These are phyloP conservation scores for Luidia sarsii DNA, from an alignment of 53 echinoderm and acorn worm genomes.

Conservation along the genomic window DNA sequence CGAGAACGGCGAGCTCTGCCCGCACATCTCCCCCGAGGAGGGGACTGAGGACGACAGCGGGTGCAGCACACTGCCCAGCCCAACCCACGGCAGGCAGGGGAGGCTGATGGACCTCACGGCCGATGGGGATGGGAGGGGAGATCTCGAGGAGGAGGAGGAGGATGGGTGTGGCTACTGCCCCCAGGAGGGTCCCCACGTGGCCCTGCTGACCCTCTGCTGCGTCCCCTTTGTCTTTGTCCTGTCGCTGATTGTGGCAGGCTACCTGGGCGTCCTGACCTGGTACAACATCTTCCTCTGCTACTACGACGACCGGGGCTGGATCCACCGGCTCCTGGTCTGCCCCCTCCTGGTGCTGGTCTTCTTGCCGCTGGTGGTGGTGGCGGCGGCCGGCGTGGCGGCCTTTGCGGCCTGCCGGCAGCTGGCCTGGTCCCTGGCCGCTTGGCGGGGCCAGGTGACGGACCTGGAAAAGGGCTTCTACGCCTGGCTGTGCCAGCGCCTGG, in stretches of 20 bases:
- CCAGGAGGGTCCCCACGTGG: slow-evolving; percentile 69
- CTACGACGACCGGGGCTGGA: slow-evolving; percentile 74
- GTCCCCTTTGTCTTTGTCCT: slow-evolving; percentile 76
- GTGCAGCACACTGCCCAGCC: no score
- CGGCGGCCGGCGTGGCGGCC: slow-evolving; percentile 61
- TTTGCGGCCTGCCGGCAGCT: slow-evolving; percentile 73
- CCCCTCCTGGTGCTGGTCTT: slow-evolving; percentile 80
- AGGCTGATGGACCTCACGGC: no score
- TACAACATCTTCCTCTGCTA: slow-evolving; percentile 82
- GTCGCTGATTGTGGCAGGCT: slow-evolving; percentile 71
- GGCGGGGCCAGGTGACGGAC: slow-evolving; percentile 73
- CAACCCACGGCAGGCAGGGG: no score
- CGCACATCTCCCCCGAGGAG: no score
- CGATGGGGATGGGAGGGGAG: no score
- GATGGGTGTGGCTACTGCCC: slow-evolving; percentile 39
- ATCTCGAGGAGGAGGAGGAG: slow-evolving; percentile 13
- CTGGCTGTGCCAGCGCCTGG: slow-evolving; percentile 74
- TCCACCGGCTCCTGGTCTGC: slow-evolving; percentile 76
- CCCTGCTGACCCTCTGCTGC: slow-evolving; percentile 66
- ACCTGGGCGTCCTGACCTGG: slow-evolving; percentile 89
- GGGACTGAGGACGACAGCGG: no score
- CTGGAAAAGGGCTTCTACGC: slow-evolving; percentile 90
- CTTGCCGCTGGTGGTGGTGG: slow-evolving; percentile 42
- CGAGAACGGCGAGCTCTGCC: slow-evolving; percentile 13
- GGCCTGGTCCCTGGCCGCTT: slow-evolving; percentile 72